These are phyloP conservation scores for Podargus strigoides DNA, from an alignment of 2,797 vertebrate species.

Conservation along the genomic window DNA sequence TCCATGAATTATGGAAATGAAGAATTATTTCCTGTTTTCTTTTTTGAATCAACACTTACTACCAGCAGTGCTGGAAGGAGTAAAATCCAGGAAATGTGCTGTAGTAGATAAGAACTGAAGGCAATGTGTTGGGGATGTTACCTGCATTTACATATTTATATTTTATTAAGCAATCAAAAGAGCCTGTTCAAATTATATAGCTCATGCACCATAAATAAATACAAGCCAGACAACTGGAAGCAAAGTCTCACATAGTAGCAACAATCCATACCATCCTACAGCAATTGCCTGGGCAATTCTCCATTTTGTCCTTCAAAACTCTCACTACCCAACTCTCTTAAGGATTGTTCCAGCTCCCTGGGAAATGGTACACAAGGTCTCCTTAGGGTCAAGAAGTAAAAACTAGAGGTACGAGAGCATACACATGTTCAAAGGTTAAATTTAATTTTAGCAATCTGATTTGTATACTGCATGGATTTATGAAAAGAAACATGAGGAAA, in stretches of 20 bases:
- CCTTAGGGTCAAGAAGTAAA: not conserved
- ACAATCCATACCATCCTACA: not conserved
- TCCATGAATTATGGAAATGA: constrained; percentile 39
- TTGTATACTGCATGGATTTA: not conserved
- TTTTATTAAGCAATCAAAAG: constrained; percentile 23
- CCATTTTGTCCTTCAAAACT: not conserved
- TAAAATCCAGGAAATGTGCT: constrained; percentile 22
- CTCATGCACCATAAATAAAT: not conserved
- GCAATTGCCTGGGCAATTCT: not conserved
- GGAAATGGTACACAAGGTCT: not conserved
- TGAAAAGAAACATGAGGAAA: not conserved
- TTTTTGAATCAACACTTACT: not conserved
- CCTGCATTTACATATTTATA: constrained; percentile 26
- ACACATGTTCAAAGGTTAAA: not conserved
- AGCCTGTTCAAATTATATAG: not conserved
- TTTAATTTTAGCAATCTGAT: not conserved
- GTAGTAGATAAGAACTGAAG: constrained; percentile 14
- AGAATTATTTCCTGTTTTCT: constrained; percentile 48
- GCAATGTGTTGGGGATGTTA: not conserved
- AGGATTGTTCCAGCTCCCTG: not conserved
- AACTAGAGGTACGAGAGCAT: not conserved
- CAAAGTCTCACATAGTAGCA: not conserved
- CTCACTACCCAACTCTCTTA: not conserved
- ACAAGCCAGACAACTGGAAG: not conserved
- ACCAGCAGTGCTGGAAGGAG: not conserved